phyloP scores from a whole-genome alignment of 1,140 invertebrate genomes.

The Parasteatoda tepidariorum region DNA sequence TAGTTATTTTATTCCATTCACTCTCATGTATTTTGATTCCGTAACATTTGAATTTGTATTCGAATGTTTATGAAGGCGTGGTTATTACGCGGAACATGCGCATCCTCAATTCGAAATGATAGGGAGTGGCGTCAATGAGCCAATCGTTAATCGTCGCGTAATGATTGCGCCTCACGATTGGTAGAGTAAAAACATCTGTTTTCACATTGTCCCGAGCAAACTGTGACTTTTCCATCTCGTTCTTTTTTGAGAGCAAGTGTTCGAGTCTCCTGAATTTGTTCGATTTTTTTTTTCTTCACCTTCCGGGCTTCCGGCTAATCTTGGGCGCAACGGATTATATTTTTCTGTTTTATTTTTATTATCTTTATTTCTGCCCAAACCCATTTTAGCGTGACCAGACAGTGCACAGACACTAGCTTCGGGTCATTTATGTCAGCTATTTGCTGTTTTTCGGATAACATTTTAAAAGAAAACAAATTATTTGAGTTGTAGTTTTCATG shows the following conservation, averaged over 20 bases:
- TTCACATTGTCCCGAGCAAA: neutral
- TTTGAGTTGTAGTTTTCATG: too few species aligned
- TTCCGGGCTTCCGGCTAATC: conserved; percentile 19
- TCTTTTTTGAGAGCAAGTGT: neutral
- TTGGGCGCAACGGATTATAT: conserved; percentile 1
- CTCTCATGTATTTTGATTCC: neutral
- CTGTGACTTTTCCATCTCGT: neutral
- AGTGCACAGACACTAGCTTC: conserved; percentile 20
- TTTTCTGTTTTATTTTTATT: conserved; percentile 4
- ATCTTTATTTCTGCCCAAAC: neutral
- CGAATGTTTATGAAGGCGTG: conserved; percentile 1
- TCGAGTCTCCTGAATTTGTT: neutral
- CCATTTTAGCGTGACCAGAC: neutral
- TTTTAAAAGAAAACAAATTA: too few species aligned
- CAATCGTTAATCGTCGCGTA: conserved; percentile 27
- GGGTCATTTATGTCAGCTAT: neutral
- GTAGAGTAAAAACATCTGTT: neutral
- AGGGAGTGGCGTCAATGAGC: conserved; percentile 16
- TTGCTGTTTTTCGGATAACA: neutral
- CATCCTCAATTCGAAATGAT: neutral
- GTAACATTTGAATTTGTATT: neutral
- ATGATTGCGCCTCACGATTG: conserved; percentile 1
- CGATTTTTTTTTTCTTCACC: too few species aligned
- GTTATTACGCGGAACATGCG: conserved; percentile 12
- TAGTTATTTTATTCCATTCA: neutral